Percentiles rank a stretch among this genome's conserved stretches.
Conservation (phyloP, 2,797 vertebrate genomes). For the Phyllotis vaccarum region DNA sequence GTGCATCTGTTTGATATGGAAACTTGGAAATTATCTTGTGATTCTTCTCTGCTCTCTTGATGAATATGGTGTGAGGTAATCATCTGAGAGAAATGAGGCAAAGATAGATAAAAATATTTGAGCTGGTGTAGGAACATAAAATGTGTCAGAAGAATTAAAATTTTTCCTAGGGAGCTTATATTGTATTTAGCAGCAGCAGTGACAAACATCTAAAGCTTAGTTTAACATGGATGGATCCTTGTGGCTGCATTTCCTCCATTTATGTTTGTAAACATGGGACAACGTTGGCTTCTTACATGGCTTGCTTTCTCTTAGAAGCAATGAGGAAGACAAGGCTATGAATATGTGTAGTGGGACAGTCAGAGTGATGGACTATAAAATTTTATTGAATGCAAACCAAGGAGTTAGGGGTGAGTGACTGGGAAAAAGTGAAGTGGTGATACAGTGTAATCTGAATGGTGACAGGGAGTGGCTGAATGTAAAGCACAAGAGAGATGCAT, state of each 20-base stretch:
- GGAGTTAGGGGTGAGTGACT: background rate
- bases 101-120: background rate
- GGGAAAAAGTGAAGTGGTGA: background rate
- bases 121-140: background rate
- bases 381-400: conserved; percentile 6
- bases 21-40: background rate
- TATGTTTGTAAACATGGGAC: background rate
- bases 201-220: background rate
- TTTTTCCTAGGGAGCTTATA: background rate
- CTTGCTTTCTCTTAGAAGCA: background rate
- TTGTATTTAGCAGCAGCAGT: background rate
- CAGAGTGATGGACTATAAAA: background rate
- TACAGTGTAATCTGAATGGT: background rate
- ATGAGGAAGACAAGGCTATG: background rate
- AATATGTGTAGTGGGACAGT: no score
- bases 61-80: background rate
- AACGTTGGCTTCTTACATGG: background rate
- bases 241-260: background rate
- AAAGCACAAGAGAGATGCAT: background rate
- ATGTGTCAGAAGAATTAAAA: background rate
- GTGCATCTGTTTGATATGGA: background rate
- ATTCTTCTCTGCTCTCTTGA: background rate
- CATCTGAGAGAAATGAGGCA: background rate
- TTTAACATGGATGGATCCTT: background rate
- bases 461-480: background rate